Evolutionary conservation across 2,888 invertebrate genomes (phyloP).

Genomic region (Apoderus coryli): DNA sequence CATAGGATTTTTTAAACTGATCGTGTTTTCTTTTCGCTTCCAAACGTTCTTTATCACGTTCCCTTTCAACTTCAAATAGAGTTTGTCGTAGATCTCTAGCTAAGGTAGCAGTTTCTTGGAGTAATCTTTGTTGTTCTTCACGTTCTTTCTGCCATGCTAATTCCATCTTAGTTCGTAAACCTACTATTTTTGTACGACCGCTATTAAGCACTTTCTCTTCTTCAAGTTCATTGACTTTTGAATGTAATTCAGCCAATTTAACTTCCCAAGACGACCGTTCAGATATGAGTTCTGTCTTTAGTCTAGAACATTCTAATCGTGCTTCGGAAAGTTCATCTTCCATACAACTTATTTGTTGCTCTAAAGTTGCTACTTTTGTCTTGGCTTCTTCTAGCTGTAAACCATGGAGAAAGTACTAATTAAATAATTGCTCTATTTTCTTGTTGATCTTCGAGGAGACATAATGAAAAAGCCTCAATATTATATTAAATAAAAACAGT

Average conservation of each 20-base stretch:
- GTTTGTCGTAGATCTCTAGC: conserved; percentile 79
- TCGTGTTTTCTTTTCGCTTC: conserved; percentile 77
- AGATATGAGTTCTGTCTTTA: conserved; percentile 80
- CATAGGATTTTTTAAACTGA: conserved; percentile 67
- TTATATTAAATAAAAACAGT: too few species aligned
- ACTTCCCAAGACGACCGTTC: conserved; percentile 78
- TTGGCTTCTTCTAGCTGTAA: conserved; percentile 52
- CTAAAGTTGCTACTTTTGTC: conserved; percentile 54
- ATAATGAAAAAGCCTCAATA: too few species aligned
- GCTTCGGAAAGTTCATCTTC: conserved; percentile 83
- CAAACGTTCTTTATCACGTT: conserved; percentile 75
- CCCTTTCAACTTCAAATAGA: conserved; percentile 77
- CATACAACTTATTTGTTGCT: conserved; percentile 71
- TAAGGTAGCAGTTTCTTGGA: conserved; percentile 81
- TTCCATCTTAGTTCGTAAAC: conserved; percentile 75
- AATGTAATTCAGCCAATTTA: conserved; percentile 75
- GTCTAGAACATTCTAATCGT: conserved; percentile 62
- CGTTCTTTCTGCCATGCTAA: conserved; percentile 89
- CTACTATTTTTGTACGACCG: conserved; percentile 74
- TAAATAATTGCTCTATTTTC: too few species aligned
- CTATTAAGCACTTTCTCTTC: conserved; percentile 73
- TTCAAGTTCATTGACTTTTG: conserved; percentile 76
- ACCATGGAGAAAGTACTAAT: too few species aligned
- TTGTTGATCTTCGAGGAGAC: too few species aligned
- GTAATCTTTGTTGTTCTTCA: conserved; percentile 74